Evolutionary conservation across 2,113 vertebrate genomes (phyloP), one percentile per base, ranked within the genome.

Genomic region (Rhombomys opimus): DNA sequence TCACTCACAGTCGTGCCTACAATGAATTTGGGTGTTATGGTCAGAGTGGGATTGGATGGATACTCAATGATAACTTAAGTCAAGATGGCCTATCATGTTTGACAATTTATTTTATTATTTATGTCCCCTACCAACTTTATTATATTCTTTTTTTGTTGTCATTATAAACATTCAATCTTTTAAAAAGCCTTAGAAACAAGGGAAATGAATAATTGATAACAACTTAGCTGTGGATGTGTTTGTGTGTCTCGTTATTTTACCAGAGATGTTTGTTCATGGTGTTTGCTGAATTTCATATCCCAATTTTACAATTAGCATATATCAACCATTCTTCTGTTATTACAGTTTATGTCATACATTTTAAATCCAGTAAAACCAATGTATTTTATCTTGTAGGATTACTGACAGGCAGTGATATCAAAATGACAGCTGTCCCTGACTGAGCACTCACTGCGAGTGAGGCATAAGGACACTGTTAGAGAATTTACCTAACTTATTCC

Each of bases 81-180:
- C 35, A 88, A 90, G 27, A 52, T 73, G 46, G 32, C 46, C 73
- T 93, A 27, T 96, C 65, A 57, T 41, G 90, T 87, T 90, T 91
- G 23, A 87, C 38, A 38, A 90, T 77, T 90, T 57, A 76, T 82
- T 92, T 86, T 94, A 54, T 92, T 76, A 41, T 95, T 92, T 92
- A 20, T 91, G 6, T 22, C 30, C 14, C 7, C 35, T 67, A 10
- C 14, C 38, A 73, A 61, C 7, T 92, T 95, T 52, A 32, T 81
- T 91, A 41, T n/a, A 70, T 54, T 87, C 94, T 73, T 84, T 23
- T 23, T 70, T 76, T 65, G 81, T 87, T 72, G 23, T 78, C 23
- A 80, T 52, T 77, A 90, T 80, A 95, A 92, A 87, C 15, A 68
- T 90, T 72, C 0, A 46, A 50, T 35, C 22, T 88, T 41, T 65